phyloP scores from a whole-genome alignment of 2,888 invertebrate species.

The Sthenelais limicola region DNA sequence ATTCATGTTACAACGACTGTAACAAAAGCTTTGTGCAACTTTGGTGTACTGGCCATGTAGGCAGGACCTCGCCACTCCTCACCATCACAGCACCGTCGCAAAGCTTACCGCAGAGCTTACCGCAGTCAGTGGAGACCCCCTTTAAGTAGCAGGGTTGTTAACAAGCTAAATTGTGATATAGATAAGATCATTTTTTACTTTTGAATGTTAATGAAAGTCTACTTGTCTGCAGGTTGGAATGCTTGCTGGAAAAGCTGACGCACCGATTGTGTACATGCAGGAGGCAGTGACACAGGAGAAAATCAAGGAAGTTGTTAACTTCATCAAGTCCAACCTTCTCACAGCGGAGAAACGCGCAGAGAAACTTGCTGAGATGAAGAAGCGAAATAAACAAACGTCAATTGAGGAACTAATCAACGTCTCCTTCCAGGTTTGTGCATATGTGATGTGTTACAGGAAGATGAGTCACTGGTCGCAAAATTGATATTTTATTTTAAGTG shows the following conservation, averaged over 20 bases:
- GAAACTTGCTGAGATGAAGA: neutral
- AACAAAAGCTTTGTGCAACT: too few species aligned
- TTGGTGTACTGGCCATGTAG: too few species aligned
- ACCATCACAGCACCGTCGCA: too few species aligned
- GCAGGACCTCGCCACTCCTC: too few species aligned
- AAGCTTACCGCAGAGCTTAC: too few species aligned
- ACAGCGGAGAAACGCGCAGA: conserved; percentile 2
- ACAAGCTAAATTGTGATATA: neutral
- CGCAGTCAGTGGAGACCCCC: too few species aligned
- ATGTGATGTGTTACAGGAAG: too few species aligned
- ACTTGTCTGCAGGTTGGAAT: conserved; percentile 13
- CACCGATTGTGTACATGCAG: neutral
- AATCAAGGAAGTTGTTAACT: neutral
- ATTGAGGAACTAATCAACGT: conserved; percentile 23
- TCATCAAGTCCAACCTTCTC: neutral
- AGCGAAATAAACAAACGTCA: neutral
- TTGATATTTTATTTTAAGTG: too few species aligned
- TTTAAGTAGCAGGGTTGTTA: too few species aligned
- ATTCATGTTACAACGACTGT: too few species aligned
- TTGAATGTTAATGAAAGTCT: too few species aligned
- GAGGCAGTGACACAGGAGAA: neutral
- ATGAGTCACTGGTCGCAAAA: too few species aligned
- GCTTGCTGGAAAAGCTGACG: conserved; percentile 14
- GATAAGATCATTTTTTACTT: neutral
- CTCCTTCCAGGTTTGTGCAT: conserved; percentile 16